These are phyloP conservation scores for Cinclus cinclus DNA, from an alignment of 2,113 vertebrate genomes.

Conservation along the genomic window DNA sequence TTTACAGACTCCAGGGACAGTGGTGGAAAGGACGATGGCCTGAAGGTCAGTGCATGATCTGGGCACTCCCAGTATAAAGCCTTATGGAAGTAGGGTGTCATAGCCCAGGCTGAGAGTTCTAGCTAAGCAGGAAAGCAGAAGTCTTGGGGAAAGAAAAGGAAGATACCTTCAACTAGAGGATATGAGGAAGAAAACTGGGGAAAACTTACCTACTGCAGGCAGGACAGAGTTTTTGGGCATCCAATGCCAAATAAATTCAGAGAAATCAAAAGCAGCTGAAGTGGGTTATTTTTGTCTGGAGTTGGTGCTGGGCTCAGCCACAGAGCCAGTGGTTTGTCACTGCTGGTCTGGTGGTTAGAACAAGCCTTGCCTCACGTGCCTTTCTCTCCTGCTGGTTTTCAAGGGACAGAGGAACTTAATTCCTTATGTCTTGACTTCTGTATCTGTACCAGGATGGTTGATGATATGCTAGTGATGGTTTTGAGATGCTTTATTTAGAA, in stretches of 20 bases:
- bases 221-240: not conserved
- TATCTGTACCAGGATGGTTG: not conserved
- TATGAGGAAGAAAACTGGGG: not conserved
- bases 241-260: not conserved
- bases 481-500: not conserved
- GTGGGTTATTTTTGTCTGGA: not conserved
- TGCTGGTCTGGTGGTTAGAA: not conserved
- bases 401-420: not conserved
- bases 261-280: not conserved
- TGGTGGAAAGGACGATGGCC: not conserved
- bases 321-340: not conserved
- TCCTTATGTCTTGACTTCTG: not conserved
- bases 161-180: not conserved
- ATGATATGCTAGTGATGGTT: not conserved
- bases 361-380: not conserved
- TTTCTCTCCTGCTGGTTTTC: not conserved
- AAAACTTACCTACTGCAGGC: not conserved
- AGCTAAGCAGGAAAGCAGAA: not conserved
- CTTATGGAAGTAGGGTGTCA: not conserved
- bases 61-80: not conserved
- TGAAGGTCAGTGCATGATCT: slow-evolving; percentile 26
- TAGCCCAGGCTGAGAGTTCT: not conserved
- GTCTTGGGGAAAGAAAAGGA: not conserved
- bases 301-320: not conserved
- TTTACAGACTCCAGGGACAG: not conserved